phyloP scores from a whole-genome alignment of 2,797 vertebrate species.

The Micrastur ruficollis region DNA sequence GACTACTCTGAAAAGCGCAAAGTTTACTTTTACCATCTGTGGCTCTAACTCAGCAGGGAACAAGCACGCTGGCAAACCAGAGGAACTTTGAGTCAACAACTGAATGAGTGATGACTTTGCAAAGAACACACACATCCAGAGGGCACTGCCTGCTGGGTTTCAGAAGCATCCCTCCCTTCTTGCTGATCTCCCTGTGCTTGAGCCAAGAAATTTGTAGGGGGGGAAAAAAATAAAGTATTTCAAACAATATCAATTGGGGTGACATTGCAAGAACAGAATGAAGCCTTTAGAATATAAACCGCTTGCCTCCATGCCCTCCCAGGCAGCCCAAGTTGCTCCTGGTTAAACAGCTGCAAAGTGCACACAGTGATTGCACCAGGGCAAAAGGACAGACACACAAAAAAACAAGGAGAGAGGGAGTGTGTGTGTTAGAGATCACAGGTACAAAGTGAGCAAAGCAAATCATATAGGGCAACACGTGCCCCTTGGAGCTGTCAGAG shows the following conservation, averaged over 20 bases:
- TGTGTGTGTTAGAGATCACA: not conserved
- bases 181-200: not conserved
- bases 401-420: not conserved
- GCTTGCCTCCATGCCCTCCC: not conserved
- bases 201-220: not conserved
- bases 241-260: not conserved
- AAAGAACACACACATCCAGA: not conserved
- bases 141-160: not conserved
- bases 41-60: not conserved
- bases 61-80: not conserved
- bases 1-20: not conserved
- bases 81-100: constrained; percentile 9
- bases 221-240: not conserved
- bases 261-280: not conserved
- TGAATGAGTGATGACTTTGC: not conserved
- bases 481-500: not conserved
- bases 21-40: constrained; percentile 12
- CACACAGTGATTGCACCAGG: not conserved
- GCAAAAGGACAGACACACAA: not conserved
- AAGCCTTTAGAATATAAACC: not conserved
- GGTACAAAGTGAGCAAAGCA: not conserved
- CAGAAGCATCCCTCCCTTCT: not conserved
- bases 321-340: not conserved
- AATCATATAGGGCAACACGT: not conserved
- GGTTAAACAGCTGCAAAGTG: not conserved